phyloP scores from a whole-genome alignment of 2,797 vertebrate species.

The Macropus fuliginosus region DNA sequence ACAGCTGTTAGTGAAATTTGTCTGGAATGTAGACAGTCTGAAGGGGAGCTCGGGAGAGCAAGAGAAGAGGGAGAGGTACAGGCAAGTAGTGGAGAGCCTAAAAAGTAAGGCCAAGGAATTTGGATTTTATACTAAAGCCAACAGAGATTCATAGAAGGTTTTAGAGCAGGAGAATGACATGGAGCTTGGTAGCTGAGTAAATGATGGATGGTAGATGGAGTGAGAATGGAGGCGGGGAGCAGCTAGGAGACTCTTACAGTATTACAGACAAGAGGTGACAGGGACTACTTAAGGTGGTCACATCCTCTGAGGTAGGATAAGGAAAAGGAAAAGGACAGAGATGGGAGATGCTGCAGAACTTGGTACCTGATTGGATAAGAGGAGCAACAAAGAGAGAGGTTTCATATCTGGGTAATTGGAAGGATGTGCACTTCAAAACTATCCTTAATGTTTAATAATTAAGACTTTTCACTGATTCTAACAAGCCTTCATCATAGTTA shows the following conservation, averaged over 20 bases:
- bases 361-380: not conserved
- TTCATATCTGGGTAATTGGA: not conserved
- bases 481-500: not conserved
- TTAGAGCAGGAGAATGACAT: not conserved
- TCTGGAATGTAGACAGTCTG: not conserved
- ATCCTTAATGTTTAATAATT: no score
- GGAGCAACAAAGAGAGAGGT: not conserved
- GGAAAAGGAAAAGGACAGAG: not conserved
- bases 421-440: not conserved
- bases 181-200: not conserved
- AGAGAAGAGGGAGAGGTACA: not conserved
- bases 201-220: not conserved
- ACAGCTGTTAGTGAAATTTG: not conserved
- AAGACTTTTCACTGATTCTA: not conserved
- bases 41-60: not conserved
- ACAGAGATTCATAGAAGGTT: not conserved
- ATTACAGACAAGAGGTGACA: not conserved
- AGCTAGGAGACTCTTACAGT: not conserved
- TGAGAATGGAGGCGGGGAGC: not conserved
- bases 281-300: not conserved
- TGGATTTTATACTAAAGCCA: not conserved
- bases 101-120: not conserved
- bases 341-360: not conserved
- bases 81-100: not conserved
- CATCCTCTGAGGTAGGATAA: not conserved